Conservation (phyloP, 1,140 invertebrate species). For the Ooceraea biroi region DNA sequence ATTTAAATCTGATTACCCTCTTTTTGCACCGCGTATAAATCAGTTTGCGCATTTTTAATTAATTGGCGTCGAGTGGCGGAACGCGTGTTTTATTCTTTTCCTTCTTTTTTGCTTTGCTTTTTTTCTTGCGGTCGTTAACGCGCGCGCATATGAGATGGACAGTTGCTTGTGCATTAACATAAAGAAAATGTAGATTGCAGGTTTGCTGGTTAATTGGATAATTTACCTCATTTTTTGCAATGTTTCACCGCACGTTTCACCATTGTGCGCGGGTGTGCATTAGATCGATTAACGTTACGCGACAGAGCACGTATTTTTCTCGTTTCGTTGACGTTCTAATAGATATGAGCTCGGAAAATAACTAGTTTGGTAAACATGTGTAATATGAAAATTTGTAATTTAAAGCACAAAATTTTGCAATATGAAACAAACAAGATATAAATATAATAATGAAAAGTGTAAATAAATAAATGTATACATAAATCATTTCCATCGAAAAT, state of each 20-base stretch:
- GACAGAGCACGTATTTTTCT: not conserved
- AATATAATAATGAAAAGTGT: too few species aligned
- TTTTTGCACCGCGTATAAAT: constrained; percentile 19
- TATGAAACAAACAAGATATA: not conserved
- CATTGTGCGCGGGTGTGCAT: not conserved
- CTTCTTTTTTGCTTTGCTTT: too few species aligned
- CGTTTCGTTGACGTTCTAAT: not conserved
- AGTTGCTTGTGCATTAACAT: constrained; percentile 9
- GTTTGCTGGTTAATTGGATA: constrained; percentile 26
- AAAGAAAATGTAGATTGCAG: constrained; percentile 1
- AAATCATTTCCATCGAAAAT: not conserved
- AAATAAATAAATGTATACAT: not conserved
- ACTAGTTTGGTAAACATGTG: not conserved
- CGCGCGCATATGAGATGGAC: not conserved
- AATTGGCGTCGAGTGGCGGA: not conserved
- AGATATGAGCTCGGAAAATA: constrained; percentile 11
- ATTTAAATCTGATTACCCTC: constrained; percentile 7
- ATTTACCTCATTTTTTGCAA: not conserved
- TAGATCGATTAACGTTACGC: not conserved
- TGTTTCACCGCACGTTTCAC: not conserved
- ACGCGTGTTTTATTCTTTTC: not conserved
- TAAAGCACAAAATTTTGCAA: not conserved
- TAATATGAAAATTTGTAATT: not conserved
- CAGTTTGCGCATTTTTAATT: constrained; percentile 32
- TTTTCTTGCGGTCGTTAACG: too few species aligned